A percentile compares a stretch with the other conserved stretches of the same genome.
Conservation (phyloP, 2,888 invertebrate species). For the Ceramica pisi region DNA sequence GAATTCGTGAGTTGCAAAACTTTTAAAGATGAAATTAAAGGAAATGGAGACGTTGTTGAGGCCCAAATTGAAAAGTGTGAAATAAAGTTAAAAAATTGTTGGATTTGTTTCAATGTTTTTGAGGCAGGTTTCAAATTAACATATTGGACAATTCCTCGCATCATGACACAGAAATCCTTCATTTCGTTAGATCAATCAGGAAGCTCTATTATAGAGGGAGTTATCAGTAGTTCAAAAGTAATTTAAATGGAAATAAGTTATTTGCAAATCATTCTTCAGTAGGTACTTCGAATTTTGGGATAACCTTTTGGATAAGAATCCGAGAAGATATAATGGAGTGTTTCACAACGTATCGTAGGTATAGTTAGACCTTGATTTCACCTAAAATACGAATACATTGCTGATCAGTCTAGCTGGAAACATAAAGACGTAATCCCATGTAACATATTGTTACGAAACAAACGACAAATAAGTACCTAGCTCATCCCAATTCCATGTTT, state of each 20-base stretch:
- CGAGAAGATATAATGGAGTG: background rate
- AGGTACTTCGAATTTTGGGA: too few relatives aligned
- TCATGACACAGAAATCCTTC: background rate
- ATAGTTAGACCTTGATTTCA: background rate
- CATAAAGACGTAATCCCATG: slow-evolving; percentile 26
- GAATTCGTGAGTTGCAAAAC: slow-evolving; percentile 3
- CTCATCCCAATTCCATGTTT: slow-evolving; percentile 51
- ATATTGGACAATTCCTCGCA: background rate
- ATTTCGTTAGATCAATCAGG: background rate
- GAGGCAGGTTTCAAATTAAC: too few relatives aligned
- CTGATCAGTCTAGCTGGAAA: slow-evolving; percentile 1
- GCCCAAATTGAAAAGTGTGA: background rate
- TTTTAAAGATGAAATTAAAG: background rate
- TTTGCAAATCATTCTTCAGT: too few relatives aligned
- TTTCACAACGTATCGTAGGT: too few relatives aligned
- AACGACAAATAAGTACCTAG: slow-evolving; percentile 25
- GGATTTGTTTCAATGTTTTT: background rate
- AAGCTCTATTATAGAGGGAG: background rate
- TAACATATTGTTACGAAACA: slow-evolving; percentile 35
- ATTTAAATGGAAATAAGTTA: too few relatives aligned
- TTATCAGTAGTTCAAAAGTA: background rate
- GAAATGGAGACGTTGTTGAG: too few relatives aligned
- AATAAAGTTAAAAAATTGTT: background rate
- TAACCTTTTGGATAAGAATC: background rate
- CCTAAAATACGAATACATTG: background rate